Conservation (phyloP, 2,888 invertebrate species). For the Chironomus tentans region DNA sequence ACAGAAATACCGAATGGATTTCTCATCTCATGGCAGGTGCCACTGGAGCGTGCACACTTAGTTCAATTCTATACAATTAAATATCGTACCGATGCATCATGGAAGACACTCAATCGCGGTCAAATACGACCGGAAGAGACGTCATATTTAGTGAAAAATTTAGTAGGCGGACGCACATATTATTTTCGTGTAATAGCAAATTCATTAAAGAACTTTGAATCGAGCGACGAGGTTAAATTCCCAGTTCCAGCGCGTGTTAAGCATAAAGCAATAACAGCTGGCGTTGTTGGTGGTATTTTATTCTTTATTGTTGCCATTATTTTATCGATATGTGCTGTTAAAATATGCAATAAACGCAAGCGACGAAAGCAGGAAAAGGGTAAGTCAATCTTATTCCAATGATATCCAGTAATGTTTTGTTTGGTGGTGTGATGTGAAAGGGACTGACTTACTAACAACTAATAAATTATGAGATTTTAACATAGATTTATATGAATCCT, state of each 20-base stretch:
- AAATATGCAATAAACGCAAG: conserved; percentile 95
- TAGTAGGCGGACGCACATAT: conserved; percentile 84
- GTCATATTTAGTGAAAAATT: conserved; percentile 84
- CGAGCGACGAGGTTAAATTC: conserved; percentile 80
- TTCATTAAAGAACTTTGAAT: conserved; percentile 76
- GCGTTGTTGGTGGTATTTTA: conserved; percentile 91
- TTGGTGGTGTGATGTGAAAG: neutral
- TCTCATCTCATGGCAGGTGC: conserved; percentile 82
- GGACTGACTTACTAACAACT: too few species aligned
- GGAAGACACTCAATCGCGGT: conserved; percentile 81
- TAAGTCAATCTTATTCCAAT: conserved; percentile 42
- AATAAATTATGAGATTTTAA: too few species aligned
- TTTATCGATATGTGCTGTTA: conserved; percentile 92
- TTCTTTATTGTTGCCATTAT: conserved; percentile 97
- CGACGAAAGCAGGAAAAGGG: conserved; percentile 97
- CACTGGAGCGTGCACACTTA: conserved; percentile 67
- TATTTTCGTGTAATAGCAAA: conserved; percentile 86
- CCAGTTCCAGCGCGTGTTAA: conserved; percentile 84
- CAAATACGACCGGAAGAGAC: conserved; percentile 84
- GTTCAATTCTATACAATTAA: conserved; percentile 86
- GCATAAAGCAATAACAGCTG: conserved; percentile 92
- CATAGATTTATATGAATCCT: too few species aligned
- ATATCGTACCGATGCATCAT: conserved; percentile 80
- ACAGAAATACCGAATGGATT: conserved; percentile 84
- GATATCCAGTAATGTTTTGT: neutral